Conservation (phyloP, 2,797 vertebrate species). For the Urosaurus nigricauda region DNA sequence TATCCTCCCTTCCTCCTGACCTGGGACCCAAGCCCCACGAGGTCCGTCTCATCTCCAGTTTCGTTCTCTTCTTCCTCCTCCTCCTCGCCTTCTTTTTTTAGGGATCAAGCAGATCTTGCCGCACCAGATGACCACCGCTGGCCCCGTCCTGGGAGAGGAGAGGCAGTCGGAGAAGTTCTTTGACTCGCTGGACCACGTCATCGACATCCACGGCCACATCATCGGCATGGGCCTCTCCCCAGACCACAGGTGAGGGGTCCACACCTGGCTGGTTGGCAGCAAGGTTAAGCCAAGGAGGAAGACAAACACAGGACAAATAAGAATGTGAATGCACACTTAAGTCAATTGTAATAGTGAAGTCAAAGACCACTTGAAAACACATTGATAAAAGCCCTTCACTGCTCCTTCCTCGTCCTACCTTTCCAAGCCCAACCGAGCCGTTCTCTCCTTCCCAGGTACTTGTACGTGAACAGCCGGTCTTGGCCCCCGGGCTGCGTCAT, state of each 20-base stretch:
- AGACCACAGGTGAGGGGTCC: conserved; percentile 90
- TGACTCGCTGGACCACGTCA: conserved; percentile 94
- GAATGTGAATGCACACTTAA: too few species aligned
- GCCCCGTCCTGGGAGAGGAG: conserved; percentile 93
- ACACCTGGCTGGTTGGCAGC: too few species aligned
- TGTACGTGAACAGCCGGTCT: conserved; percentile 96
- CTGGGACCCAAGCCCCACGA: neutral
- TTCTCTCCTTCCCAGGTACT: conserved; percentile 84
- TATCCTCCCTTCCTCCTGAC: neutral
- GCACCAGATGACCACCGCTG: conserved; percentile 95
- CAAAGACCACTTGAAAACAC: too few species aligned
- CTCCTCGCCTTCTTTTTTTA: conserved; percentile 60
- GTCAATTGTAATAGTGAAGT: too few species aligned
- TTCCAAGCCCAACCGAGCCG: too few species aligned
- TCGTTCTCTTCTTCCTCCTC: too few species aligned
- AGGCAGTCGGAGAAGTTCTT: conserved; percentile 93
- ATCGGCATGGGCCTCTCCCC: conserved; percentile 98
- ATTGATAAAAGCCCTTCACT: too few species aligned
- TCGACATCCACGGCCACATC: conserved; percentile 96
- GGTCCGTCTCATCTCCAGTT: neutral
- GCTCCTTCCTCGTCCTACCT: too few species aligned
- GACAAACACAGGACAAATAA: too few species aligned
- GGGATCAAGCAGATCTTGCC: conserved; percentile 96
- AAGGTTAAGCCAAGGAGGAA: too few species aligned
- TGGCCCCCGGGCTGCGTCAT: conserved; percentile 93